These are phyloP conservation scores for Noctua fimbriata DNA, from an alignment of 2,888 invertebrate genomes.

Conservation along the genomic window DNA sequence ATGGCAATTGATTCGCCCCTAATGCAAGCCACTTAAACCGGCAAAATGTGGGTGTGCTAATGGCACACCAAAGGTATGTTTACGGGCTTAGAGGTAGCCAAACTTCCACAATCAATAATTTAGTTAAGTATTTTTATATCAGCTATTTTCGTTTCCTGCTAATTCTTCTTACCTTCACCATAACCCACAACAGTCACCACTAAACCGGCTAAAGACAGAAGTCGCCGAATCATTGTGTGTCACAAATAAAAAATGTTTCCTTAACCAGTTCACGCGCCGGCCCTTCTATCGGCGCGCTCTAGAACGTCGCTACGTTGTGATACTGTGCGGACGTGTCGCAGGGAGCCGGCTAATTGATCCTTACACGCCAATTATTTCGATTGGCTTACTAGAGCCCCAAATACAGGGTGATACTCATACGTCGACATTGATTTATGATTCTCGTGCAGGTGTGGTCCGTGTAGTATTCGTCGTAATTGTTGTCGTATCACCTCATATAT, in stretches of 20 bases:
- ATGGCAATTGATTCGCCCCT: background rate
- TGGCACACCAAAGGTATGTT: background rate
- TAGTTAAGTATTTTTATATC: background rate
- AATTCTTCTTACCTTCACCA: constrained; percentile 37
- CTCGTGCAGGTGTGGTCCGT: background rate
- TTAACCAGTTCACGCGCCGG: constrained; percentile 7
- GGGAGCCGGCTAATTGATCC: constrained; percentile 61
- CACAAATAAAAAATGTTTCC: background rate
- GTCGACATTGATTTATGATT: constrained; percentile 1
- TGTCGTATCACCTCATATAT: background rate
- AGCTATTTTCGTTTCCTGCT: background rate
- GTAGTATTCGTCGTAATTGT: background rate
- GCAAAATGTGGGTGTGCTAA: background rate
- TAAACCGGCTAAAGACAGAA: constrained; percentile 37
- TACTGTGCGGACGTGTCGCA: constrained; percentile 14
- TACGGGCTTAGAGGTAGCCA: background rate
- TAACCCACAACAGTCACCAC: constrained; percentile 35
- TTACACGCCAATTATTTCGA: constrained; percentile 69
- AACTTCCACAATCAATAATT: background rate
- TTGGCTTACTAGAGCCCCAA: constrained; percentile 56
- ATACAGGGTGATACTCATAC: constrained; percentile 51
- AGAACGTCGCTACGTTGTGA: constrained; percentile 33
- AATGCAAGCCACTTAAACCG: background rate
- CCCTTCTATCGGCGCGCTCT: constrained; percentile 23
- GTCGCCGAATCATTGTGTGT: constrained; percentile 39